Conservation (phyloP, 2,797 vertebrate species). For the Hoplostethus atlanticus region DNA sequence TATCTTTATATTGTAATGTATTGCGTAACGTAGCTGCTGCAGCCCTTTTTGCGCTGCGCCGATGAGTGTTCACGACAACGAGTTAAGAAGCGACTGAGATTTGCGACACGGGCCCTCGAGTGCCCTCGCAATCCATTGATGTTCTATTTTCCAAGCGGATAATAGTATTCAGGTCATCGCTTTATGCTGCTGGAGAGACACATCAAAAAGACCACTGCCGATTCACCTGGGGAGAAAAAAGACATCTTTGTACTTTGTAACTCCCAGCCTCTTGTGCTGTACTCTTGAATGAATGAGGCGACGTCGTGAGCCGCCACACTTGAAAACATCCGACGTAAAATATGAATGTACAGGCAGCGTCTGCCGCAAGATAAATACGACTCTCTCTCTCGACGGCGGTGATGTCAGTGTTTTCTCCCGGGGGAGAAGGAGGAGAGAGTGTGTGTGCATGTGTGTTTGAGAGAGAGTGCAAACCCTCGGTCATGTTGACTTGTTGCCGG, state of each 20-base stretch:
- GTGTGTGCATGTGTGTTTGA: not conserved
- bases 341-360: conserved; percentile 29
- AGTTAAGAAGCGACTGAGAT: conserved; percentile 33
- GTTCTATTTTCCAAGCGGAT: conserved; percentile 39
- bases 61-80: conserved; percentile 34
- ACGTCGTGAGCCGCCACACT: conserved; percentile 51
- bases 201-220: conserved; percentile 60
- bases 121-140: conserved; percentile 31
- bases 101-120: conserved; percentile 23
- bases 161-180: conserved; percentile 57
- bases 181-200: conserved; percentile 39
- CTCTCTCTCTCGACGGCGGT: conserved; percentile 25
- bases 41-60: conserved; percentile 33
- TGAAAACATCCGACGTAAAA: conserved; percentile 59
- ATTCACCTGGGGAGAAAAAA: conserved; percentile 55
- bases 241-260: conserved; percentile 40
- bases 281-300: conserved; percentile 51
- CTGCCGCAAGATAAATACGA: conserved; percentile 46
- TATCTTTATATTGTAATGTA: conserved; percentile 8
- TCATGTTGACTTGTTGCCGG: conserved; percentile 74
- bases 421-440: conserved; percentile 12
- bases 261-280: conserved; percentile 39
- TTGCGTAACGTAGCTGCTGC: too few species aligned
- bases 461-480: conserved; percentile 40
- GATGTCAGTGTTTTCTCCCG: conserved; percentile 55